Base-by-base conservation (phyloP, 1,140 invertebrate genomes). In the Stegodyphus mimosarum region DNA sequence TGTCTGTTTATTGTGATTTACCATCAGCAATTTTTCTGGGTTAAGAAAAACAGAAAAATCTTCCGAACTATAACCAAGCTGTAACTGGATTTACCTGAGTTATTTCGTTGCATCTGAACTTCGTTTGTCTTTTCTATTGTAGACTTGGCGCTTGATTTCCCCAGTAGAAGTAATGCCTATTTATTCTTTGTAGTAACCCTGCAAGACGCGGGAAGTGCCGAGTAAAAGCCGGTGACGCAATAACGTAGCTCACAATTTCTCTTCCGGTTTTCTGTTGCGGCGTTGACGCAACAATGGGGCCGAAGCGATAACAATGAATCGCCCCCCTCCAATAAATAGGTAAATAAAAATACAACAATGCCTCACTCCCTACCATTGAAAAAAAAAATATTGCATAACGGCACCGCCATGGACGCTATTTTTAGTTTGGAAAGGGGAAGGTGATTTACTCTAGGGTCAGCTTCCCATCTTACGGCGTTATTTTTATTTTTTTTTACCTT, bases 291-390 rank as follows among this genome's bases (percentile, higher is more conserved):
- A 81, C 79, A 81, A 81, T 81, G 49, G 55, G 70, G 49, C 11
- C 67, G 17, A 2, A 15, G 6, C 77, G 10, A 17, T 49, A 17
- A 49, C 55, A 55, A 33, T n/a, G 17, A 18, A 48, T 48, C 70
- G 17, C 48, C 70, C 79, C 48, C 75, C 33, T 48, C 70, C 79
- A 73, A 81, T 81, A 81, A 81, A 81, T 81, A 81, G 79, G 79
- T 81, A 81, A 81, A 81, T 81, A 81, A 81, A 81, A 81, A 81
- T 81, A 81, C 71, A 73, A 73, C 67, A 80, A 80, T 71, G 69
- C 78, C 49, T 49, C 33, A 49, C 52, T 52, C 72, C n/a, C 48
- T 53, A 6, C n/a, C 49, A 18, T 9, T 50, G 7, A 69, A 60
- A 72, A 76, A 76, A 71, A 60, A 60, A 60, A 60, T 18, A 67